These are phyloP conservation scores for Musca domestica DNA, from an alignment of 1,140 invertebrate genomes.

Conservation along the genomic window DNA sequence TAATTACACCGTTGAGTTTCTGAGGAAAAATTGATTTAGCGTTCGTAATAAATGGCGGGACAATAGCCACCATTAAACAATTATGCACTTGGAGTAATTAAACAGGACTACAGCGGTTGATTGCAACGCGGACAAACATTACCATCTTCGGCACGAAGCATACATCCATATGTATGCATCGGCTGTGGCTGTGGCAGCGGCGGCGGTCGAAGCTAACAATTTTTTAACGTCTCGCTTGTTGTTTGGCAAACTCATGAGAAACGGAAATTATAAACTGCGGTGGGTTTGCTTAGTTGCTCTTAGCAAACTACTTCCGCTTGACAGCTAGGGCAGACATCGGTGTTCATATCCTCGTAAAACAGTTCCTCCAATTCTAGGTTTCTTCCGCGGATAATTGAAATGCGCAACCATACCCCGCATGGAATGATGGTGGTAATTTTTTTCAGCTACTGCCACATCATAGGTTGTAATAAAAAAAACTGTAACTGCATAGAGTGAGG, in stretches of 20 bases:
- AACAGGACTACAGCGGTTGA: background rate
- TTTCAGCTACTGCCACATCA: too few relatives aligned
- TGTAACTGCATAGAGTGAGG: too few relatives aligned
- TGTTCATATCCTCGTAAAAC: background rate
- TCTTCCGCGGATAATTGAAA: too few relatives aligned
- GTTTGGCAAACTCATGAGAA: background rate
- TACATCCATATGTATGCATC: background rate
- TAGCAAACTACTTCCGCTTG: background rate
- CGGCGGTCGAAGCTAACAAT: background rate
- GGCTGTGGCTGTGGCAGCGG: background rate
- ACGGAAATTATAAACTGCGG: conserved; percentile 5
- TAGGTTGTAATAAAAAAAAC: too few relatives aligned
- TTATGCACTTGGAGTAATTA: background rate
- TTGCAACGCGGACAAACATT: background rate
- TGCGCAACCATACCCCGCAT: too few relatives aligned
- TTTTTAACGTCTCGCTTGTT: too few relatives aligned
- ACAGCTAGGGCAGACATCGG: background rate
- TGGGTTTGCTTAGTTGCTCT: background rate
- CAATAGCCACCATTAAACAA: background rate
- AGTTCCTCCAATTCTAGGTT: too few relatives aligned
- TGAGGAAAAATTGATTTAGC: too few relatives aligned
- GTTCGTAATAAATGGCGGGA: too few relatives aligned
- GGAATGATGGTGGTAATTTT: too few relatives aligned
- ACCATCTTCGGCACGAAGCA: background rate
- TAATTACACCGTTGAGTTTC: too few relatives aligned